Evolutionary conservation across 2,797 vertebrate species (phyloP).

Genomic region (Hylomyscus alleni): DNA sequence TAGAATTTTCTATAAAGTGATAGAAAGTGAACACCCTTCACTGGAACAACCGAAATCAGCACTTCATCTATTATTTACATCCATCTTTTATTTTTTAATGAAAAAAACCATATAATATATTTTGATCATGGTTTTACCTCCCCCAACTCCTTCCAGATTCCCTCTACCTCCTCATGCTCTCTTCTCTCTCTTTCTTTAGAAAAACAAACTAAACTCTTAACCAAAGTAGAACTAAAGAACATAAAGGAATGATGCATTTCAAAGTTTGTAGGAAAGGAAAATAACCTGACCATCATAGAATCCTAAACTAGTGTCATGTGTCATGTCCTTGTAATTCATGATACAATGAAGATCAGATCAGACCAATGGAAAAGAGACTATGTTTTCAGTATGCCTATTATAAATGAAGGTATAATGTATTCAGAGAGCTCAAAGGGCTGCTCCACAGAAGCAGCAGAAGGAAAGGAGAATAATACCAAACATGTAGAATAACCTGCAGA

Average conservation of each 20-base stretch:
- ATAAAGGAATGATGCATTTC: not conserved
- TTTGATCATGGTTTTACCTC: not conserved
- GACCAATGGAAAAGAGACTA: not conserved
- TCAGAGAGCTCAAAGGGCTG: not conserved
- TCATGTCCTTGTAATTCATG: not conserved
- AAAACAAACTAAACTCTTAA: not conserved
- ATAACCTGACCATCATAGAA: not conserved
- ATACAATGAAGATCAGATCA: not conserved
- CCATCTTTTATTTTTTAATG: not conserved
- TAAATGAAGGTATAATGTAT: not conserved
- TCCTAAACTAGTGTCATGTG: not conserved
- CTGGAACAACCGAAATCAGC: not conserved
- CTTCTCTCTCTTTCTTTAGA: not conserved
- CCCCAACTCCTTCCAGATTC: too few species aligned
- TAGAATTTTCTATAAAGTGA: not conserved
- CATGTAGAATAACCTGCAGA: not conserved
- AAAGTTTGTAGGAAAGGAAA: not conserved
- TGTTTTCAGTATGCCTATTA: not conserved
- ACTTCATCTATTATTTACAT: not conserved
- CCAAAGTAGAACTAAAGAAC: not conserved
- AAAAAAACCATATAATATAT: not conserved
- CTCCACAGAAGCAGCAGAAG: not conserved
- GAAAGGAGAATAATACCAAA: not conserved
- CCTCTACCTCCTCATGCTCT: rapidly evolving
- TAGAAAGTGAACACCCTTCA: not conserved